phyloP scores from a whole-genome alignment of 2,113 vertebrate genomes.

The Eretmochelys imbricata region DNA sequence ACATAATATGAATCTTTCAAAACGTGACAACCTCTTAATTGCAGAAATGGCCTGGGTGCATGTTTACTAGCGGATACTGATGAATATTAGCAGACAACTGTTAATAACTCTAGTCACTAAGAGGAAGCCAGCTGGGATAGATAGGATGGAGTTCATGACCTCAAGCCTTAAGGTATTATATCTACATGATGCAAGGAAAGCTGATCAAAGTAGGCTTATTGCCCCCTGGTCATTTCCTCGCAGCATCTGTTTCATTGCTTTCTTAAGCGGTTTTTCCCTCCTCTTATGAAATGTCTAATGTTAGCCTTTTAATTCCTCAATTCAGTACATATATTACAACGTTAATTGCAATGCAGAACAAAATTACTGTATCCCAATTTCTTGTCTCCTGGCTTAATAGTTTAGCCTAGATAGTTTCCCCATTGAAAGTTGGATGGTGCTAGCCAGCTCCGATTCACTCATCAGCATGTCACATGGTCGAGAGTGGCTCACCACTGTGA shows the following conservation, averaged over 20 bases:
- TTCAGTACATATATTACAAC: not conserved
- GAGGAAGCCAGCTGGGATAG: not conserved
- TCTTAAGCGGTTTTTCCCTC: not conserved
- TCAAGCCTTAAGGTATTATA: not conserved
- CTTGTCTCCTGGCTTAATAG: not conserved
- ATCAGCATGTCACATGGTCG: too few species aligned
- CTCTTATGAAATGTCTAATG: not conserved
- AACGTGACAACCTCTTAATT: not conserved
- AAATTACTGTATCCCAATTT: not conserved
- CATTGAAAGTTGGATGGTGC: not conserved
- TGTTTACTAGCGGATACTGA: not conserved
- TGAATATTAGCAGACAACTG: not conserved
- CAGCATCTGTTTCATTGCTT: not conserved
- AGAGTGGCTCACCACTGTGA: too few species aligned
- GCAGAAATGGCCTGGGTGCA: not conserved
- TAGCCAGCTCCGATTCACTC: not conserved
- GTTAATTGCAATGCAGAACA: not conserved
- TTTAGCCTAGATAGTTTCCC: not conserved
- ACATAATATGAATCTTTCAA: not conserved
- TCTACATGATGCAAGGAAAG: not conserved
- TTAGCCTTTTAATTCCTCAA: not conserved
- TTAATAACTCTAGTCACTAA: not conserved
- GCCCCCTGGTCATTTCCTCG: not conserved
- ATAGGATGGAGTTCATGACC: not conserved
- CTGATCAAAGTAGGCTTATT: not conserved